Percentiles rank a stretch among this genome's conserved stretches.
phyloP scores from a whole-genome alignment of 2,113 vertebrate species.

The Periophthalmus modestus region DNA sequence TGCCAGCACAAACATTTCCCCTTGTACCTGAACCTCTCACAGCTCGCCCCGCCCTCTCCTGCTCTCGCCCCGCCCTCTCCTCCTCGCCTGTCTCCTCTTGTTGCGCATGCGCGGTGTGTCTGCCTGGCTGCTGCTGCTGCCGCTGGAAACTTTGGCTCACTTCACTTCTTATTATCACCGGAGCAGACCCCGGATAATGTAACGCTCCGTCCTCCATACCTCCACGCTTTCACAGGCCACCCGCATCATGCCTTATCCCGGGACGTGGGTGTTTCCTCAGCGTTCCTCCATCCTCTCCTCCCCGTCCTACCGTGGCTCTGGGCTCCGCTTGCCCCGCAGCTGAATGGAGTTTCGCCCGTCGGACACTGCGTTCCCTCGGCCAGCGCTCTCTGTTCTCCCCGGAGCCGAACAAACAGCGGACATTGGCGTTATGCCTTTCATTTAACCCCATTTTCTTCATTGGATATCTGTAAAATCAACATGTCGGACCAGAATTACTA shows the following conservation, averaged over 20 bases:
- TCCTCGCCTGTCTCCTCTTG: neutral
- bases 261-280: slow-evolving; percentile 42
- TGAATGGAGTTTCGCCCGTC: slow-evolving; percentile 45
- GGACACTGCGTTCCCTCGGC: slow-evolving; percentile 36
- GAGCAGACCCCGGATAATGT: slow-evolving; percentile 15
- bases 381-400: slow-evolving; percentile 12
- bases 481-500: slow-evolving; percentile 91
- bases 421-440: slow-evolving; percentile 25
- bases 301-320: slow-evolving; percentile 40
- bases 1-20: slow-evolving; percentile 9
- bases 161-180: slow-evolving; percentile 21
- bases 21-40: slow-evolving; percentile 21
- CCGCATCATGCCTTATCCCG: neutral
- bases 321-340: slow-evolving; percentile 45
- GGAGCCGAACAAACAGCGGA: slow-evolving; percentile 4
- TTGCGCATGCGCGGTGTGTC: neutral
- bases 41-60: slow-evolving; percentile 22
- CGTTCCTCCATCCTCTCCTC: slow-evolving; percentile 1
- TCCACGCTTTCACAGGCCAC: neutral
- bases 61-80: slow-evolving; percentile 24
- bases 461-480: slow-evolving; percentile 31
- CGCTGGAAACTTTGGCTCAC: slow-evolving; percentile 64
- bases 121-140: slow-evolving; percentile 25
- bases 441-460: slow-evolving; percentile 18
- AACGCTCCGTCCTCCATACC: neutral